Percentiles rank a stretch among this genome's conserved stretches.
These are phyloP conservation scores for Vidua macroura DNA, from an alignment of 2,113 vertebrate species.

Conservation along the genomic window DNA sequence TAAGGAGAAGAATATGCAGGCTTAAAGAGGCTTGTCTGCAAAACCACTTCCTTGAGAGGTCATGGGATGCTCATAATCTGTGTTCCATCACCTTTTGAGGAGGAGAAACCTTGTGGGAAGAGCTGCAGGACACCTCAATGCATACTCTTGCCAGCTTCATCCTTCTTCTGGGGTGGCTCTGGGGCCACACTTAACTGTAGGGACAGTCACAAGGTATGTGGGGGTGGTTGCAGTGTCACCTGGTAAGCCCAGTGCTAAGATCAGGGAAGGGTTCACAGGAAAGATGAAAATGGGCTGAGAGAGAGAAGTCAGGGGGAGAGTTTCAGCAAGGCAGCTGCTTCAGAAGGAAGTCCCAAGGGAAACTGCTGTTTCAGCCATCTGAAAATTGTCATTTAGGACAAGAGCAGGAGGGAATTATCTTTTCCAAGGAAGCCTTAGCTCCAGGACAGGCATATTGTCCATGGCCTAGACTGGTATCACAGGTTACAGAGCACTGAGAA, in stretches of 20 bases:
- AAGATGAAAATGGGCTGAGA: not conserved
- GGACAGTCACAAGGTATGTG: not conserved
- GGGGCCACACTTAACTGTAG: not conserved
- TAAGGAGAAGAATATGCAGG: not conserved
- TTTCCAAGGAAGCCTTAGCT: not conserved
- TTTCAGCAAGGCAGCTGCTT: not conserved
- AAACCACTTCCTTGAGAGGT: not conserved
- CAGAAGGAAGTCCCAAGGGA: not conserved
- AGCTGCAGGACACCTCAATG: not conserved
- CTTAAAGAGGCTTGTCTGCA: not conserved
- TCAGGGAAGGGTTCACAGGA: not conserved
- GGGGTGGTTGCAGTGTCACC: not conserved
- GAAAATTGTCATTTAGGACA: not conserved
- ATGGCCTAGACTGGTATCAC: not conserved
- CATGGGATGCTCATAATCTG: not conserved
- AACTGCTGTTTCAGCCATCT: not conserved
- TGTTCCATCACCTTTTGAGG: not conserved
- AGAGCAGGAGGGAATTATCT: not conserved
- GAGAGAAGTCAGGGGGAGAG: not conserved
- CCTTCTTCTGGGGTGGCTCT: not conserved
- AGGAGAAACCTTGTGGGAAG: not conserved
- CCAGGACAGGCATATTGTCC: not conserved
- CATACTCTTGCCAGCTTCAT: not conserved
- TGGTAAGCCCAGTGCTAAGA: not conserved
- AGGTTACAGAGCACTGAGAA: not conserved